These are phyloP conservation scores for Thryonomys swinderianus DNA, from an alignment of 2,113 vertebrate species.

Conservation along the genomic window DNA sequence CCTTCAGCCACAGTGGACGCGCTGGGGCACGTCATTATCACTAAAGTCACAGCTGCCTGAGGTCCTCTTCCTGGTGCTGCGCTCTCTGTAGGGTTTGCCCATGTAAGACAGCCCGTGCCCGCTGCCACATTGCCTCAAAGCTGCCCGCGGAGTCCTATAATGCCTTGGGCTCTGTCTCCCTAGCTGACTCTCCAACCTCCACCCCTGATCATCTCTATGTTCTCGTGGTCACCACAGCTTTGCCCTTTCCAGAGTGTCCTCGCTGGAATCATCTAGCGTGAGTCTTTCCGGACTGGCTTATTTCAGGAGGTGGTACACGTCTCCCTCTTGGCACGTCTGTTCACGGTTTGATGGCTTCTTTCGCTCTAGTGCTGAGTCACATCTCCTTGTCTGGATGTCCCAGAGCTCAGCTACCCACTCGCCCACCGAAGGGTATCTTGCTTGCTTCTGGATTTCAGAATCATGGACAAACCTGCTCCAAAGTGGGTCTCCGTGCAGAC, in stretches of 20 bases:
- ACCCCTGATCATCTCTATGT: too few relatives aligned
- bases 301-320: background rate
- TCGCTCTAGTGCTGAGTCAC: background rate
- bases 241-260: background rate
- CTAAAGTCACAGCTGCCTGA: too few relatives aligned
- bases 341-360: background rate
- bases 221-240: background rate
- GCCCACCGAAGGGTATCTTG: background rate
- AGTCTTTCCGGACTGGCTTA: too few relatives aligned
- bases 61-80: too few relatives aligned
- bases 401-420: background rate
- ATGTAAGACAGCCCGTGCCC: rapidly evolving
- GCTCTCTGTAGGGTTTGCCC: background rate
- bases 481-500: background rate
- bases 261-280: background rate
- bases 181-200: too few relatives aligned
- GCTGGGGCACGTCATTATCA: background rate
- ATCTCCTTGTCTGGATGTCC: background rate
- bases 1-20: too few relatives aligned
- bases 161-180: background rate
- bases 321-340: background rate
- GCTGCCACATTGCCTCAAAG: rapidly evolving
- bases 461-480: background rate
- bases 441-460: background rate
- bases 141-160: background rate